Conservation (phyloP, 2,113 vertebrate genomes). For the Misgurnus mizolepis region DNA sequence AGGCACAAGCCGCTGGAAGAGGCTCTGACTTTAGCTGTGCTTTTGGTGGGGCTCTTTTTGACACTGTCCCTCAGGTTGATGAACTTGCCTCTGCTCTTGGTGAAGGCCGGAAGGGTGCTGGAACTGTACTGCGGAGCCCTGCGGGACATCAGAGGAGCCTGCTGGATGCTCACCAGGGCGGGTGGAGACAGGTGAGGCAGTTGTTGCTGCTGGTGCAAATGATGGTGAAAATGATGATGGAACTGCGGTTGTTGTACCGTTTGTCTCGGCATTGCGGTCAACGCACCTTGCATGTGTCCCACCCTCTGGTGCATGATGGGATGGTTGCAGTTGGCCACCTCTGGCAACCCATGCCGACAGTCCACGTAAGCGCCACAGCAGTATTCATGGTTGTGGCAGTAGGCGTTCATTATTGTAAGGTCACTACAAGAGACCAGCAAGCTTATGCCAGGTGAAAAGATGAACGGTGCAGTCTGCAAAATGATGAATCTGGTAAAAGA, state of each 20-base stretch:
- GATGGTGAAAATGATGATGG: slow-evolving; percentile 50
- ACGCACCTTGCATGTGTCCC: slow-evolving; percentile 65
- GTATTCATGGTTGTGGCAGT: slow-evolving; percentile 74
- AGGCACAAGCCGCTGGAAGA: slow-evolving; percentile 68
- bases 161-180: slow-evolving; percentile 54
- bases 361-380: slow-evolving; percentile 68
- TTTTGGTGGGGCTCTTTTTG: slow-evolving; percentile 84
- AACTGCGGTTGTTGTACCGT: slow-evolving; percentile 51
- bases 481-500: slow-evolving; percentile 26
- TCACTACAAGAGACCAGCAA: slow-evolving; percentile 13
- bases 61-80: slow-evolving; percentile 79
- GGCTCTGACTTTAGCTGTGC: slow-evolving; percentile 77
- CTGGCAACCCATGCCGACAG: slow-evolving; percentile 24
- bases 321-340: slow-evolving; percentile 48
- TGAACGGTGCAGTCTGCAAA: neutral
- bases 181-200: slow-evolving; percentile 62
- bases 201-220: slow-evolving; percentile 40
- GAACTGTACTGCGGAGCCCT: slow-evolving; percentile 65
- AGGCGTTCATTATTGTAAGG: slow-evolving; percentile 69
- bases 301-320: slow-evolving; percentile 47
- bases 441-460: slow-evolving; percentile 42
- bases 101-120: slow-evolving; percentile 73
- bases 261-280: slow-evolving; percentile 58
- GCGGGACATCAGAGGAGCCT: slow-evolving; percentile 31
- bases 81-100: slow-evolving; percentile 75